A percentile compares a stretch with the other conserved stretches of the same genome.
Evolutionary conservation across 92 coral and sea anemone species (phyloP).

Genomic region (Zoanthus sansibaricus): DNA sequence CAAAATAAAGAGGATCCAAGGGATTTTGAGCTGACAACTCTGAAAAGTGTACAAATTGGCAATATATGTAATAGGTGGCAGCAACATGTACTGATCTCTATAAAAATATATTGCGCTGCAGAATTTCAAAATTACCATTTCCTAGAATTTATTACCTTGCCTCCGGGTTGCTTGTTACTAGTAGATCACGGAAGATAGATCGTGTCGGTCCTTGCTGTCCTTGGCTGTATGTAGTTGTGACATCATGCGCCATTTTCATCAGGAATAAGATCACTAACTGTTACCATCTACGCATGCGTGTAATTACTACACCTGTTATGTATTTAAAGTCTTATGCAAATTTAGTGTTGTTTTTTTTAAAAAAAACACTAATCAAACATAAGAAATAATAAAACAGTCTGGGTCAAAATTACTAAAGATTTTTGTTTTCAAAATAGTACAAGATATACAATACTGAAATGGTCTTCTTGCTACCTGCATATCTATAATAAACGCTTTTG

Average conservation of each 20-base stretch:
- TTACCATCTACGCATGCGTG: constrained; percentile 4
- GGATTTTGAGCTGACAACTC: no score
- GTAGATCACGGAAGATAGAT: constrained; percentile 35
- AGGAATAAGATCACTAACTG: background rate
- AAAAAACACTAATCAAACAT: background rate
- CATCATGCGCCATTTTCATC: constrained; percentile 17
- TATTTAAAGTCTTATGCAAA: constrained; percentile 11
- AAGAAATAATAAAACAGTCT: background rate
- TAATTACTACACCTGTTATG: background rate
- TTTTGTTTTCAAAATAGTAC: background rate
- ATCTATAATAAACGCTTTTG: background rate
- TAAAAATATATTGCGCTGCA: no score
- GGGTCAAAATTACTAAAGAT: background rate
- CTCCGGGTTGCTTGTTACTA: constrained; percentile 42
- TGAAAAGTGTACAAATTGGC: no score
- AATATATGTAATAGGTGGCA: no score
- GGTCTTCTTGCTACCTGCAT: background rate
- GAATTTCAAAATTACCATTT: no score
- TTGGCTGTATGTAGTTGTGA: background rate
- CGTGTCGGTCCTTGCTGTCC: constrained; percentile 13
- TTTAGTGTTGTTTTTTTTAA: background rate
- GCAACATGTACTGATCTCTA: no score
- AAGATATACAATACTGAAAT: background rate
- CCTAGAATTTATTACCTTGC: constrained; percentile 27
- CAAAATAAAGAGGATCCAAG: no score